Base-by-base conservation (phyloP, 2,888 invertebrate species). In the Tillus elongatus region DNA sequence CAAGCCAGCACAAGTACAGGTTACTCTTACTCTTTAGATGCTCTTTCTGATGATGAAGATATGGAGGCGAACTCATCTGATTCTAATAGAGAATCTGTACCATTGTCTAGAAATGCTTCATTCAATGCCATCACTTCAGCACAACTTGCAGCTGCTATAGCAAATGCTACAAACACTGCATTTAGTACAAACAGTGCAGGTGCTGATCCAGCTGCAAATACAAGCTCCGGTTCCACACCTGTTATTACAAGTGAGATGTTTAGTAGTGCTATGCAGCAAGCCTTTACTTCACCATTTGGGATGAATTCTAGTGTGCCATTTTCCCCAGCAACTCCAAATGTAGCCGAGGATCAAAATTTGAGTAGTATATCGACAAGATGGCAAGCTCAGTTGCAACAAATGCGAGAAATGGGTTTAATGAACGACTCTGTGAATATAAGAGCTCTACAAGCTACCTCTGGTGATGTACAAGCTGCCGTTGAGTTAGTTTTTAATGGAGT, bases 391-490 rank as follows among this genome's bases (percentile, higher is more conserved):
- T 64, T 87, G 44, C 73, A 74, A 35, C 84, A 85, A 55, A 87
- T 96, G 87, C 77, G 82, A 47, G 92, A 93, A 60, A 83, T 95
- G 77, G 95, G 95, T 0, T 77, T 96, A 12, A 67, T 77, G 14
- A 83, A 95, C 64, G 88, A 91, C 56, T 74, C 77, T 2, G 70
- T 84, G 35, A 92, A 92, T 59, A 66, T 88, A n/a, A 79, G 86
- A 48, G 93, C 90, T 2, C 69, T 96, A 27, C 77, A 82, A 44
- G 77, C 84, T 36, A 83, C 85, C 32, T 61, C 68, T 49, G 93
- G 95, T 36, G 87, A 93, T 60, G 82, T 95, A 2, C 88, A 89
- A 57, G 85, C 85, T 12, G 95, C 95, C 10, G 80, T 93, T 38
- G 90, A 93, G 62, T 71, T 95, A 35, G 82, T 96, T 13, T 85